Evolutionary conservation across 2,113 vertebrate species (phyloP).

Genomic region (Oceanodroma tethys): DNA sequence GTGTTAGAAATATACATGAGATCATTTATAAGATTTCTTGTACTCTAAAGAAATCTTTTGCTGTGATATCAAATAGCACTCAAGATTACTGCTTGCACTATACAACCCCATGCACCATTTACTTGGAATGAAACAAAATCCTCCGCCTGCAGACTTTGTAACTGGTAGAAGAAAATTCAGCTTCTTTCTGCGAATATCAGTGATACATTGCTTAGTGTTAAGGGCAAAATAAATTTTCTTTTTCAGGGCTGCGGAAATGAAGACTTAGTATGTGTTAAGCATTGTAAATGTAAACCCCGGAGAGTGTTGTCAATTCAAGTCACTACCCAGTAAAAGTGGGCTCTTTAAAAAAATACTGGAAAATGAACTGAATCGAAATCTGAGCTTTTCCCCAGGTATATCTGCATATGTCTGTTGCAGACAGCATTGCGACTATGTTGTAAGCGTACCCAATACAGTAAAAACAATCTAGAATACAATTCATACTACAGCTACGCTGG

Average conservation of each 20-base stretch:
- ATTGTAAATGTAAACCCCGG: background rate
- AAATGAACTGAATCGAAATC: background rate
- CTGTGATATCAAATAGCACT: conserved; percentile 2
- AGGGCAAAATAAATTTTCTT: background rate
- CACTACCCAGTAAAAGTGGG: background rate
- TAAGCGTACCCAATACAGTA: background rate
- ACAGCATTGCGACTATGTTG: accelerated
- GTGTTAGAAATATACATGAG: conserved; percentile 38
- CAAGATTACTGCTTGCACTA: conserved; percentile 4
- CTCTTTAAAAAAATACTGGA: background rate
- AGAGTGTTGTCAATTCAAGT: background rate
- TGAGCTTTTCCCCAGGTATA: background rate
- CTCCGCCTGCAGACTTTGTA: conserved; percentile 16
- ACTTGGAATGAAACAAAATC: conserved; percentile 45
- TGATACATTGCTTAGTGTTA: background rate
- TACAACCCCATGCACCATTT: background rate
- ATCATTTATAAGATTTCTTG: conserved; percentile 26
- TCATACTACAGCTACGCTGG: accelerated
- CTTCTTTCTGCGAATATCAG: background rate
- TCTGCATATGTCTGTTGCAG: background rate
- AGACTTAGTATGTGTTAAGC: background rate
- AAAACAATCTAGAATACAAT: background rate
- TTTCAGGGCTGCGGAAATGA: background rate
- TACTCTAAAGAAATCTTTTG: conserved; percentile 11
- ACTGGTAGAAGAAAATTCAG: background rate